Evolutionary conservation across 2,888 invertebrate genomes (phyloP), one percentile per base, ranked within the genome.

Genomic region (Nomada ferruginata): DNA sequence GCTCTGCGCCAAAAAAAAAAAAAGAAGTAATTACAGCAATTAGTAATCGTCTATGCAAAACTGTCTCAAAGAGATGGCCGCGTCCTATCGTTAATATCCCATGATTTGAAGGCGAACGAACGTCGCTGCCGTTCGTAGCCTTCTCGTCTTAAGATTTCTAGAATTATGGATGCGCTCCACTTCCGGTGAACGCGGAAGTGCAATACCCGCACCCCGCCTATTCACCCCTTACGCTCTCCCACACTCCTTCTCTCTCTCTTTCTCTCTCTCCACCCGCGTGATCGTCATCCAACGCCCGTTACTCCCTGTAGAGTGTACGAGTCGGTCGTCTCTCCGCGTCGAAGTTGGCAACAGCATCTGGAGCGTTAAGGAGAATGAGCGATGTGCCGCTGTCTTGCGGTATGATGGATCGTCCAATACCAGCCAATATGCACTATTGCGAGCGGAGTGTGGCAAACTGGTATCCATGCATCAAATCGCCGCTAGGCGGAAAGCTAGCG

Each of bases 371-470:
- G 87, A 85, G 90, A 88, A 91, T 92, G 91, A 92, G 91, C 90
- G 89, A 91, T 91, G 91, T 85, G 85, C 84, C 83, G 88, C 84
- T 90, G 91, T 91, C 91, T 91, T 89, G 91, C 83, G 81, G 82
- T 82, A 83, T 92, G 92, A 92, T 91, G 89, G 92, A 92, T 92
- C 87, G 91, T 85, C 89, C 91, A 89, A 92, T 91, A 90, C 86
- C 86, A 88, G 89, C 91, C 91, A 90, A 92, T 92, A 92, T 91
- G 90, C 91, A 90, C 88, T 89, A 88, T 86, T 89, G 90, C 90
- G 73, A 82, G 86, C 87, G 88, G 88, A 90, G 87, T 89, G 87
- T 89, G 90, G 91, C 88, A 91, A 91, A 91, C 90, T 90, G 87
- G 87, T 89, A 85, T 87, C 90, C 89, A 91, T 91, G 90, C 88